Evolutionary conservation across 2,113 vertebrate species (phyloP), one percentile per base, ranked within the genome.

Genomic region (Probosciger aterrimus): DNA sequence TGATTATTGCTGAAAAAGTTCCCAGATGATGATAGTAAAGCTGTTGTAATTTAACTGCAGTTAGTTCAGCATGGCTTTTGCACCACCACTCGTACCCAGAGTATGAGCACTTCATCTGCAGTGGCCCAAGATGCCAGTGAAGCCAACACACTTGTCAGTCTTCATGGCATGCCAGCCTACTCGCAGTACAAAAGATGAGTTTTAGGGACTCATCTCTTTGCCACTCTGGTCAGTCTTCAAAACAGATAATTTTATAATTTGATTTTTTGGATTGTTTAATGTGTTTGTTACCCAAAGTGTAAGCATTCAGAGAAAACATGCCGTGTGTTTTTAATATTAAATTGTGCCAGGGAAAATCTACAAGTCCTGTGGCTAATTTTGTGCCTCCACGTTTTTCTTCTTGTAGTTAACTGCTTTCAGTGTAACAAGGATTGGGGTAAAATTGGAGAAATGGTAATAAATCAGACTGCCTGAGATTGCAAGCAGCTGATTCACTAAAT

Each of bases 11-110:
- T 4, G 9, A 44, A 62, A 62, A 71, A 69, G 37, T 79, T 92
- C 62, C 83, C 77, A 60, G 41, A 33, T 84, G 52, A 87, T 82
- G 47, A n/a, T 77, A 46, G 65, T 82, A 65, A 96, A 92, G 41
- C 47, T 76, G 24, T 10, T 55, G 86, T 82, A 79, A 82, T 78
- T 81, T 78, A 49, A 47, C 41, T 63, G 18, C 43, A n/a, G 53
- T 50, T 68, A 33, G 27, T 68, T 25, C 33, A 41, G 20, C 11
- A 10, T 30, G 70, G 33, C 12, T 75, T 57, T 78, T 76, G 18
- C 22, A 3, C 23, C 15, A 1, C 43, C 2, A 1, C 49, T 77
- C 14, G 1, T 31, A 49, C 41, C 31, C 6, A 2, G 52, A 86
- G 37, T 5, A 85, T 47, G 10, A 59, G 33, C 33, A 35, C 33